Conservation (phyloP, 2,797 vertebrate genomes). For the Chrysocyon brachyurus region DNA sequence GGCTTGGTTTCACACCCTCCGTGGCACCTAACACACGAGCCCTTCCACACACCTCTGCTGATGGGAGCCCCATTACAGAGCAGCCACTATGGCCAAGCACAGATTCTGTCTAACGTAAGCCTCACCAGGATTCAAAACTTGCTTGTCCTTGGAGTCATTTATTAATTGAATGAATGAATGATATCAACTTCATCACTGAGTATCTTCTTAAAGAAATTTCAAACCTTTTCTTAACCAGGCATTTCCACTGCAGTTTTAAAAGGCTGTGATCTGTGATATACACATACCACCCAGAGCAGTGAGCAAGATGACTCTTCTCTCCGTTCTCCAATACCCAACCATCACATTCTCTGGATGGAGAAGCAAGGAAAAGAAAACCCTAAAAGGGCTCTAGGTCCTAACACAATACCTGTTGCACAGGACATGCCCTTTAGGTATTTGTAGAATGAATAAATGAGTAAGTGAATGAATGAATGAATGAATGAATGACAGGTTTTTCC, state of each 20-base stretch:
- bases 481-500: not conserved
- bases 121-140: not conserved
- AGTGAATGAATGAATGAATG: too few relatives aligned
- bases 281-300: not conserved
- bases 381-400: not conserved
- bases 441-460: not conserved
- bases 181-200: not conserved
- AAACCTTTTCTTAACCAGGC: not conserved
- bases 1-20: not conserved
- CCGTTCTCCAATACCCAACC: not conserved
- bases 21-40: rapidly evolving
- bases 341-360: not conserved
- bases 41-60: too few relatives aligned
- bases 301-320: not conserved
- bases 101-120: not conserved
- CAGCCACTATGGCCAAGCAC: rapidly evolving
- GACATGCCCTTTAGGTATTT: not conserved
- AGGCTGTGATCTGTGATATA: not conserved
- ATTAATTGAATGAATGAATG: not conserved
- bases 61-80: not conserved
- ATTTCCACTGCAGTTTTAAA: not conserved
- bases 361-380: not conserved
- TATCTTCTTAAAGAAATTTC: not conserved
- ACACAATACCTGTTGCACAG: rapidly evolving
- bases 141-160: not conserved